Evolutionary conservation across 2,888 invertebrate genomes (phyloP).

Genomic region (Sisyra terminalis): DNA sequence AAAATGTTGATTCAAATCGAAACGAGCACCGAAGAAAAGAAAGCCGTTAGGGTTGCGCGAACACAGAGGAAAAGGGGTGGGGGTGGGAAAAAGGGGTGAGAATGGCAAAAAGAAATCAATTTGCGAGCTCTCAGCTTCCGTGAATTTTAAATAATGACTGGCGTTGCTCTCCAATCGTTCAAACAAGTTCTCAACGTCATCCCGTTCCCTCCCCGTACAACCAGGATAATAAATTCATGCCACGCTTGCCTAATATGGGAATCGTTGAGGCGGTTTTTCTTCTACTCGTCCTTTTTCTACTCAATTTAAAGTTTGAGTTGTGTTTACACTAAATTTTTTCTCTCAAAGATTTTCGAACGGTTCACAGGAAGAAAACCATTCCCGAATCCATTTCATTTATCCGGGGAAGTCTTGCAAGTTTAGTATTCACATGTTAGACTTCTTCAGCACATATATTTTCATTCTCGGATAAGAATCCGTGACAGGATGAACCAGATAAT

Average conservation of each 20-base stretch:
- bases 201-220: too few relatives aligned
- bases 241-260: background rate
- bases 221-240: background rate
- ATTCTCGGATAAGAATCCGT: too few relatives aligned
- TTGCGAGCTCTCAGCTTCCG: slow-evolving; percentile 24
- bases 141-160: slow-evolving; percentile 26
- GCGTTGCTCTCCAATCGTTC: slow-evolving; percentile 16
- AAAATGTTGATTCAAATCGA: too few relatives aligned
- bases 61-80: slow-evolving; percentile 13
- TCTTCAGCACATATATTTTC: too few relatives aligned
- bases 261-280: background rate
- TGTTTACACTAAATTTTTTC: slow-evolving; percentile 27
- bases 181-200: background rate
- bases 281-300: slow-evolving; percentile 16
- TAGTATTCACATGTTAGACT: too few relatives aligned
- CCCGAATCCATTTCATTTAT: too few relatives aligned
- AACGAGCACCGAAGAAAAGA: slow-evolving; percentile 4
- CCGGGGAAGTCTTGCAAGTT: too few relatives aligned
- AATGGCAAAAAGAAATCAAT: slow-evolving; percentile 23
- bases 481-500: too few relatives aligned
- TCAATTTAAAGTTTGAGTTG: slow-evolving; percentile 26
- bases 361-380: too few relatives aligned
- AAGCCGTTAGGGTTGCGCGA: slow-evolving; percentile 9
- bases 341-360: slow-evolving; percentile 10
- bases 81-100: slow-evolving; percentile 9